A percentile compares a stretch with the other conserved stretches of the same genome.
These are phyloP conservation scores for Vireo griseus DNA, from an alignment of 2,797 vertebrate species.

Conservation along the genomic window DNA sequence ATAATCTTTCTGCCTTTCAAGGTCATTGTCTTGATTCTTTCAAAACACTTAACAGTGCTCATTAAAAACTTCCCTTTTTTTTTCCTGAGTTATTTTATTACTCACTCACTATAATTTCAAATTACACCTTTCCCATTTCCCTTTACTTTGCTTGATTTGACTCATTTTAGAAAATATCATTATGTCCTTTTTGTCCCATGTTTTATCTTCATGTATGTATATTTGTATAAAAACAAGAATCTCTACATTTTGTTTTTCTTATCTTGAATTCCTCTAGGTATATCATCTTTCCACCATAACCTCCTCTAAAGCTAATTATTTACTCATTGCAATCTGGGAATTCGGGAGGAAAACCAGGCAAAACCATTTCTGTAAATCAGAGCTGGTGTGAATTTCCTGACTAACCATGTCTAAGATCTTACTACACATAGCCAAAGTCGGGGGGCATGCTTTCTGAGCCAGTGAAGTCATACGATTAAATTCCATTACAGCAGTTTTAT, in stretches of 20 bases:
- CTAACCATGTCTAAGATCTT: neutral
- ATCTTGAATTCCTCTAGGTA: neutral
- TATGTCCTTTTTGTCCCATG: neutral
- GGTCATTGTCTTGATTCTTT: neutral
- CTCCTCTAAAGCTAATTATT: neutral
- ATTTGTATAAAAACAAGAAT: neutral
- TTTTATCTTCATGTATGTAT: neutral
- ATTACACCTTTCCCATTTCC: neutral
- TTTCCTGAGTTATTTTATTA: neutral
- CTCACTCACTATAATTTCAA: neutral
- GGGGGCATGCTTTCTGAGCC: neutral
- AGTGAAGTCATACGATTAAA: neutral
- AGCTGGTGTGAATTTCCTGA: neutral
- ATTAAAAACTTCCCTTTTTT: neutral
- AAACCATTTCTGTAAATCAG: neutral
- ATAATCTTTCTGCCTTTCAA: neutral
- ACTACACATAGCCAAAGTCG: neutral
- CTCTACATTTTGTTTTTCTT: neutral
- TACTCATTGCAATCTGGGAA: neutral
- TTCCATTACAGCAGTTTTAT: neutral
- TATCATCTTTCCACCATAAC: neutral
- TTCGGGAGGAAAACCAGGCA: neutral
- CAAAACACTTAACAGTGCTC: neutral
- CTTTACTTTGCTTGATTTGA: neutral
- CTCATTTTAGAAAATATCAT: neutral